Evolutionary conservation across 2,113 vertebrate species (phyloP).

Genomic region (Dolichallabes microphthalmus): DNA sequence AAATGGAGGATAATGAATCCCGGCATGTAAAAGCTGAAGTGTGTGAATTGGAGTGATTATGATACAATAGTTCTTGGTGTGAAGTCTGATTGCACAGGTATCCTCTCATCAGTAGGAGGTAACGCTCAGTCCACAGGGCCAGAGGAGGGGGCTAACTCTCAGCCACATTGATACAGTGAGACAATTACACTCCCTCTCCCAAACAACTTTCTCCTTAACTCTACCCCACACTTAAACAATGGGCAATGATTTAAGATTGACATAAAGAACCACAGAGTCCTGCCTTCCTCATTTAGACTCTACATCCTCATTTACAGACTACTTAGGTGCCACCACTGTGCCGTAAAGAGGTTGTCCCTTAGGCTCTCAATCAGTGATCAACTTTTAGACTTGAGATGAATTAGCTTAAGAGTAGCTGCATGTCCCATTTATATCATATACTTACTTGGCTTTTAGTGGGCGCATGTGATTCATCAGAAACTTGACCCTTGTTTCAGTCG

Average conservation of each 20-base stretch:
- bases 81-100: conserved; percentile 72
- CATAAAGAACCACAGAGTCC: conserved; percentile 23
- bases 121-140: conserved; percentile 41
- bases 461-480: conserved; percentile 1
- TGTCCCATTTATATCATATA: background rate
- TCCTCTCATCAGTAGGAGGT: conserved; percentile 56
- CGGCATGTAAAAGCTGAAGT: conserved; percentile 43
- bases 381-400: conserved; percentile 27
- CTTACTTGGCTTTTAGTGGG: background rate
- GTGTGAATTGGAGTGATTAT: conserved; percentile 73
- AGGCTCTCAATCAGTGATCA: conserved; percentile 40
- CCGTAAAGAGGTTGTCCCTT: conserved; percentile 12
- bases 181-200: conserved; percentile 49
- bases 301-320: conserved; percentile 33
- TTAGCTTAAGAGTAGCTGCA: conserved; percentile 1
- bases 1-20: conserved; percentile 51
- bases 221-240: conserved; percentile 44
- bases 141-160: conserved; percentile 46
- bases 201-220: conserved; percentile 41
- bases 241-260: conserved; percentile 53
- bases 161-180: conserved; percentile 42
- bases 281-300: conserved; percentile 33
- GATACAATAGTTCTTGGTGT: conserved; percentile 67
- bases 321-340: conserved; percentile 5
- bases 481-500: background rate